Evolutionary conservation across 2,888 invertebrate species (phyloP), one percentile per base, ranked within the genome.

Genomic region (Troides helena): DNA sequence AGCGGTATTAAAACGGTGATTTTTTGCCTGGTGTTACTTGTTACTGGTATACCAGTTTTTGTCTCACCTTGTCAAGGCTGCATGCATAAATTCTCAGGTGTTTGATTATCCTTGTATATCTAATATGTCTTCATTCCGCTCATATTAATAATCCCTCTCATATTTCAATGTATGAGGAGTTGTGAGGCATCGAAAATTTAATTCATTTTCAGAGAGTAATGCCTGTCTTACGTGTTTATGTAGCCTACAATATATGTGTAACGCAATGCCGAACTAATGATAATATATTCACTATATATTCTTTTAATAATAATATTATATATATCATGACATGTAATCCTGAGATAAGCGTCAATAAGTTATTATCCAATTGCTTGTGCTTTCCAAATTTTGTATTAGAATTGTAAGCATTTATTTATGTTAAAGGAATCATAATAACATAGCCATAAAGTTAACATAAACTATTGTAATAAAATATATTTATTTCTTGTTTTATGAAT

Each of bases 31-130:
- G 53, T 64, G 59, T 63, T 67, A n/a, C 50, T 73, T 72, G 71
- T 72, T 73, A 72, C 71, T 62, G 72, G 67, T 65, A 71, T 76
- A 76, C 76, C 76, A 70, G 76, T 77, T 78, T 68, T 71, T 64
- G 68, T 68, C 71, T 74, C 75, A 81, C 78, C 76, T 79, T 80
- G 78, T 70, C 81, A 81, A 80, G 80, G 81, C 75, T 77, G 74
- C 70, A 73, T 72, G 68, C 69, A 74, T 75, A 74, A 73, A 76
- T 75, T 74, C 75, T 75, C 76, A 74, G 74, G 74, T 76, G 74
- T 72, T 74, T 71, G 73, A 5, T 18, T 68, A 64, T 58, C 57
- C 46, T 68, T 59, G 36, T 64, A 50, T 62, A 65, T 65, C 64
- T 71, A 61, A 63, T 72, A 67, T 71, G 67, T 62, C 59, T 65